Base-by-base conservation (phyloP, 1,140 invertebrate genomes). In the Caenorhabditis inopinata region DNA sequence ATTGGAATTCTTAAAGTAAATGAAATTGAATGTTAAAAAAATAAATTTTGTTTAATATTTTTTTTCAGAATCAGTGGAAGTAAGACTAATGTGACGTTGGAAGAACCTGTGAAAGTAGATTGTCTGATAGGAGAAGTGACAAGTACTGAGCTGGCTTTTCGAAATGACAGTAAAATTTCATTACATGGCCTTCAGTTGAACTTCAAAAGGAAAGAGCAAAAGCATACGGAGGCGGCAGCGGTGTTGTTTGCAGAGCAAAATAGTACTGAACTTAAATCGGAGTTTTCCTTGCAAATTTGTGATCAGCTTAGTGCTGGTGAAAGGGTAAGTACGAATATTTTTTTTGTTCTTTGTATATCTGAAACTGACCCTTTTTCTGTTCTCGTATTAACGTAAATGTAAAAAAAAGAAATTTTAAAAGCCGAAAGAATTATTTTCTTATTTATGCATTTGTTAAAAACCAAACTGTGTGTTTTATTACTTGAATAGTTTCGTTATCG, bases 81-180 rank as follows among this genome's bases (percentile, higher is more conserved):
- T 4, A 68, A 68, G 32, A 21, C 58, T 11, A 21, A 0, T 18
- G 25, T 42, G 3, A 38, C n/a, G n/a, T 11, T 48, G 35, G 62
- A 74, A 6, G 46, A 46, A 0, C n/a, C 9, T 1, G 23, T 53
- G n/a, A 49, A 51, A 9, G 68, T 79, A 3, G 21, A 38, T n/a
- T 79, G 78, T 32, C 46, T 79, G 27, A 62, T 79, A 3, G 78
- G 78, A n/a, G 78, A 79, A 51, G 78, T 79, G 11, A 58, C 78
- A 23, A 42, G 25, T 11, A 47, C 73, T 12, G 58, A 73, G 18
- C 23, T 79, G 6, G 23, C n/a, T 2, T 18, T 79, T 29, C 35
- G 25, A 2, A 79, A 79, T 38, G 45, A 0, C 12, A 16, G 27
- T 11, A 53, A 48, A 23, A 5, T 11, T 7, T 1, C 62, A 18